Evolutionary conservation across 2,797 vertebrate genomes (phyloP), one percentile per base, ranked within the genome.

Genomic region (Catostomus latipinnis): DNA sequence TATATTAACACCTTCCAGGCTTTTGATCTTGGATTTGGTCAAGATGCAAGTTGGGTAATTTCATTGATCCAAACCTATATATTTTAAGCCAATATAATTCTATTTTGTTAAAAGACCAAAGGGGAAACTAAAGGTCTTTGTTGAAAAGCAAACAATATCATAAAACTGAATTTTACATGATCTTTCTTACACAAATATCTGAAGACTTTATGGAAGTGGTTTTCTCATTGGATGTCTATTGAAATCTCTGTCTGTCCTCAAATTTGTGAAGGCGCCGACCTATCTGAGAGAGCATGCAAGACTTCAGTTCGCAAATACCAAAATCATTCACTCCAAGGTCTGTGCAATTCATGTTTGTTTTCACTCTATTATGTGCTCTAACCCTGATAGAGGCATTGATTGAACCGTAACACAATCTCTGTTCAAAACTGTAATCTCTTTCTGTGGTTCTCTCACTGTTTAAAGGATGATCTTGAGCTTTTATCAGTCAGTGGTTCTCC

Each of bases 401-500:
- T 34, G 34, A 34, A 34, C 34, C 34, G 13, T 34, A 60, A 45
- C 54, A 72, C 11, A 71, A 7, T 60, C 65, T 56, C 0, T 4
- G 22, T 22, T 22, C 22, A 22, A 34, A 34, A 4, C 34, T 34
- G 22, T 4, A 4, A 34, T 34, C 34, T 34, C 34, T 54, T 16
- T 63, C n/a, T 14, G 0, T 9, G 6, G 5, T 18, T 5, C 46
- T 49, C 34, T 34, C 34, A 34, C 2, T 34, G 34, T 34, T 14
- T 67, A 5, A 90, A 99, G 98, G 98, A 99, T 0, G 96, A 99
- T 78, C 87, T 97, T 92, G 97, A 96, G 82, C 90, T 98, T 87
- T 88, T 94, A 84, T 78, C 80, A 0, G 63, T 61, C 5, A 81
- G 74, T 43, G 8, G 81, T 43, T 85, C 87, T 0, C 87, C 88